Conservation (phyloP, 2,113 vertebrate genomes). For the Osmerus mordax region DNA sequence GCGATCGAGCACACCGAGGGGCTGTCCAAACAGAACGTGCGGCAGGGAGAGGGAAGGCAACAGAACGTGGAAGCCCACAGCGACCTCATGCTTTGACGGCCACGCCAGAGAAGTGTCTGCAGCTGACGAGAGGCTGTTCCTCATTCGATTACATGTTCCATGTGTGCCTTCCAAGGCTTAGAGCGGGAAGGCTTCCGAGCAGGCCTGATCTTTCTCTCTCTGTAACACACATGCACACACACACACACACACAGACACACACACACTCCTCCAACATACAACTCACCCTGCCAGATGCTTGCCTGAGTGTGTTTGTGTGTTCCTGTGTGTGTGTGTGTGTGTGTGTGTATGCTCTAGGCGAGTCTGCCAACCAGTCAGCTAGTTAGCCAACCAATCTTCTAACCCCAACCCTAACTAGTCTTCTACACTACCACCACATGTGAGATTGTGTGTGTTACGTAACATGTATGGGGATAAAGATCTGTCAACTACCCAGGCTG, state of each 20-base stretch:
- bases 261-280: constrained; percentile 49
- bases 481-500: too few species aligned
- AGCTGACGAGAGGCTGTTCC: constrained; percentile 58
- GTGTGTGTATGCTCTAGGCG: constrained; percentile 19
- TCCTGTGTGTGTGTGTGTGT: not conserved
- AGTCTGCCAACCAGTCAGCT: constrained; percentile 45
- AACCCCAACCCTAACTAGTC: too few species aligned
- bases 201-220: constrained; percentile 38
- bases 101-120: constrained; percentile 65
- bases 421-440: too few species aligned
- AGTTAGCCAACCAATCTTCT: constrained; percentile 18
- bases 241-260: constrained; percentile 34
- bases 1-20: constrained; percentile 28
- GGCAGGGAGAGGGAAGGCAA: constrained; percentile 51
- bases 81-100: constrained; percentile 52
- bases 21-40: constrained; percentile 51
- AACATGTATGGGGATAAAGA: too few species aligned
- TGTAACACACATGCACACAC: constrained; percentile 56
- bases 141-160: constrained; percentile 74
- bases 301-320: not conserved
- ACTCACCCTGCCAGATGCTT: constrained; percentile 25
- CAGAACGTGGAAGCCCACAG: constrained; percentile 43
- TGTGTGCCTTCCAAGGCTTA: constrained; percentile 64
- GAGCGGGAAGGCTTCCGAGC: constrained; percentile 54
- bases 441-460: too few species aligned